phyloP scores from a whole-genome alignment of 1,140 invertebrate species.

The Eciton burchellii region DNA sequence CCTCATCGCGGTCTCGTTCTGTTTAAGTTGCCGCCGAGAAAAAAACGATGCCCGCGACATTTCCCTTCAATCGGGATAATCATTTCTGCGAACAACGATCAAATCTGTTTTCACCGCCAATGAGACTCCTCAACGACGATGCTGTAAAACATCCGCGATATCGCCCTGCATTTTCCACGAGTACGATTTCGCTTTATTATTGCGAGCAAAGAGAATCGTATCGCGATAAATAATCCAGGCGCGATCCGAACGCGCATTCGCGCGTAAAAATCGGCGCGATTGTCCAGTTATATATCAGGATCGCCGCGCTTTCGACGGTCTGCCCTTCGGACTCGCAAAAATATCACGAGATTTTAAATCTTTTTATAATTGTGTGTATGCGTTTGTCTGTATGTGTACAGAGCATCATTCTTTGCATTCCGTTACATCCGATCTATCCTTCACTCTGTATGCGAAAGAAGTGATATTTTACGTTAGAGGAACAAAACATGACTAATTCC shows the following conservation, averaged over 20 bases:
- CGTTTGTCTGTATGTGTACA: background rate
- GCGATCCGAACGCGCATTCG: background rate
- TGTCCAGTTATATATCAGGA: conserved; percentile 17
- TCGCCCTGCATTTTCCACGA: background rate
- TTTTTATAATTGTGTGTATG: background rate
- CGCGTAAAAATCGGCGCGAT: background rate
- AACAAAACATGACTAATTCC: background rate
- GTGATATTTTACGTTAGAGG: background rate
- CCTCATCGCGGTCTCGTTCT: conserved; percentile 46
- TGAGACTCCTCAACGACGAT: conserved; percentile 6
- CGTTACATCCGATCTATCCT: background rate
- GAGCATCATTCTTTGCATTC: background rate
- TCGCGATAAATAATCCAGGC: conserved; percentile 10
- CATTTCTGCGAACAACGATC: conserved; percentile 57
- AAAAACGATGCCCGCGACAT: conserved; percentile 22
- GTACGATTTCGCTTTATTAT: background rate
- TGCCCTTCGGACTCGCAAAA: background rate
- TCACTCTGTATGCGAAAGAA: background rate
- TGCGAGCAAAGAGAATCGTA: background rate
- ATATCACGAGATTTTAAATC: background rate
- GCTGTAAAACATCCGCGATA: background rate
- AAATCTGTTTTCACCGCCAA: conserved; percentile 64
- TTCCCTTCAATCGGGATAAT: conserved; percentile 51
- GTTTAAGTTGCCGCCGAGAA: conserved; percentile 51
- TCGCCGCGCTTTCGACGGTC: background rate